These are phyloP conservation scores for Spilosoma lubricipeda DNA, from an alignment of 2,888 invertebrate species.

Conservation along the genomic window DNA sequence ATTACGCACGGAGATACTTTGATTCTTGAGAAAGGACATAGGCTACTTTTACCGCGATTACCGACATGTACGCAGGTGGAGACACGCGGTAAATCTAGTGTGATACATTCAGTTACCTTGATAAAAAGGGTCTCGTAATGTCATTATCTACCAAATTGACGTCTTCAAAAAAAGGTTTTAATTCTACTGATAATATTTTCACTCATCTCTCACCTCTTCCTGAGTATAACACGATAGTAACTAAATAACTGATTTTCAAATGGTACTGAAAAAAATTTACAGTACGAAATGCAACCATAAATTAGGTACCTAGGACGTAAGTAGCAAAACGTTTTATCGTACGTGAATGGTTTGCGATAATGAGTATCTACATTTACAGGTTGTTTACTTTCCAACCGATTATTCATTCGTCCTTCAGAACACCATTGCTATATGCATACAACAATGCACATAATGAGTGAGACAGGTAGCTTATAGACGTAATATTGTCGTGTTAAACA, in stretches of 20 bases:
- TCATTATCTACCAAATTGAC: too few species aligned
- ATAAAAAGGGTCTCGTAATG: not conserved
- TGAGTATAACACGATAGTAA: not conserved
- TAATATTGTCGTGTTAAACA: slow-evolving; percentile 50
- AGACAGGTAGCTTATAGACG: slow-evolving; percentile 37
- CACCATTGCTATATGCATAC: slow-evolving; percentile 22
- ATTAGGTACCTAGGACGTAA: slow-evolving; percentile 16
- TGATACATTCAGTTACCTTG: too few species aligned
- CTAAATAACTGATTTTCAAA: not conserved
- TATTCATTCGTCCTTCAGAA: slow-evolving; percentile 45
- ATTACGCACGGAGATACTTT: too few species aligned
- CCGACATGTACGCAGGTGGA: too few species aligned
- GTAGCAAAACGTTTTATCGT: not conserved
- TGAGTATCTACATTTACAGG: slow-evolving; percentile 27
- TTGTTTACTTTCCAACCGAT: slow-evolving; percentile 38
- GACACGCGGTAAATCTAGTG: too few species aligned
- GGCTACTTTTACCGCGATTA: too few species aligned
- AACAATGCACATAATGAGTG: slow-evolving; percentile 44
- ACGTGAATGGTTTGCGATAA: slow-evolving; percentile 8
- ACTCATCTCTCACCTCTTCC: too few species aligned
- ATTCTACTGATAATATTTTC: too few species aligned
- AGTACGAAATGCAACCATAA: slow-evolving; percentile 11
- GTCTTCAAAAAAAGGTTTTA: not conserved
- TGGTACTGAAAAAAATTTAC: not conserved
- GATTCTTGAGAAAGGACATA: too few species aligned